A percentile compares a stretch with the other conserved stretches of the same genome.
Conservation (phyloP, 2,797 vertebrate species). For the Remorina albescens region DNA sequence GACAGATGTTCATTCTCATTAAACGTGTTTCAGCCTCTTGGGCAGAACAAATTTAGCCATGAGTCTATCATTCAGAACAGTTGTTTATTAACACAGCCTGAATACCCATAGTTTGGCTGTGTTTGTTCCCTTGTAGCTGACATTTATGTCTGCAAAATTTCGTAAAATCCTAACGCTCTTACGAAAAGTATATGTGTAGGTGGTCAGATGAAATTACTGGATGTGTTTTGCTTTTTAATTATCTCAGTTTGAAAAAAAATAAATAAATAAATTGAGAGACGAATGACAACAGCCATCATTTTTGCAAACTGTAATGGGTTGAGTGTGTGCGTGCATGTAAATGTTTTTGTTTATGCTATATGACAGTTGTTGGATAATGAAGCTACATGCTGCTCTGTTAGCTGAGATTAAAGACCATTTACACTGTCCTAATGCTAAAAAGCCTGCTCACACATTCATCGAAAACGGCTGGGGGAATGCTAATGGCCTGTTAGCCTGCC, state of each 20-base stretch:
- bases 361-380: slow-evolving; percentile 19
- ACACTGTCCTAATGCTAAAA: slow-evolving; percentile 30
- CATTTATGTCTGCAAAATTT: slow-evolving; percentile 45
- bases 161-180: slow-evolving; percentile 6
- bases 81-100: slow-evolving; percentile 46
- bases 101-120: slow-evolving; percentile 34
- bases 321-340: background rate
- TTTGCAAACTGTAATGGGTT: background rate
- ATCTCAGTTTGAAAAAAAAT: background rate
- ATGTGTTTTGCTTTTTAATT: slow-evolving; percentile 7
- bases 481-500: slow-evolving; percentile 50
- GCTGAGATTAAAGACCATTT: slow-evolving; percentile 42
- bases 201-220: background rate
- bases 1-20: slow-evolving; percentile 77
- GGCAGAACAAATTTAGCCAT: slow-evolving; percentile 67
- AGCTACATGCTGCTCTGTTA: slow-evolving; percentile 27
- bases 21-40: slow-evolving; percentile 65
- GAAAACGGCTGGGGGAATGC: slow-evolving; percentile 17
- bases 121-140: slow-evolving; percentile 27
- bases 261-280: no score
- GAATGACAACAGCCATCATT: background rate
- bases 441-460: slow-evolving; percentile 33
- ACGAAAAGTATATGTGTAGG: background rate
- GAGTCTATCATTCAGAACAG: slow-evolving; percentile 57
- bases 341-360: background rate